Base-by-base conservation (phyloP, 2,888 invertebrate species). In the Hylaea fasciaria region DNA sequence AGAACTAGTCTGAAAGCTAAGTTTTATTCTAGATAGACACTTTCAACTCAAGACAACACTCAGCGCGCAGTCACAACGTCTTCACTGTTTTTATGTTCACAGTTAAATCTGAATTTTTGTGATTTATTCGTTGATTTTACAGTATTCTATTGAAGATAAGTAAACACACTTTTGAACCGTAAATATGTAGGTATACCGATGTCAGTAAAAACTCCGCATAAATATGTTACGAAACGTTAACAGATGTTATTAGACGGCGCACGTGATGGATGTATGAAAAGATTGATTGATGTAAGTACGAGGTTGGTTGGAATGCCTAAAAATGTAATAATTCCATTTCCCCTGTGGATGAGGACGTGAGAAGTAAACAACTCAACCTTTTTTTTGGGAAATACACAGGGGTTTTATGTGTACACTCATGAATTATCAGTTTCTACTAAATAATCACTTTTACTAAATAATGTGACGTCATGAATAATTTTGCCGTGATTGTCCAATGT, bases 181-280 rank as follows among this genome's bases (percentile, higher is more conserved):
- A 43, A 49, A 44, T 44, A 13, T 49, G 17, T 17, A 22, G 11
- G 2, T 47, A 14, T 32, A 48, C 5, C 7, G 45, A 39, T 35
- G 35, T 48, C 9, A 29, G 43, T 45, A 45, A 47, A 58, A 54
- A 55, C 39, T 51, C 44, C 17, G 53, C 40, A 17, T 56, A 55
- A 57, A 60, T 61, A 52, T 53, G 39, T 50, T 47, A 57, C 45
- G 57, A 46, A 58, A 51, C 44, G 55, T 62, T 57, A 59, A 56
- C 56, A 56, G 56, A 64, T 60, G 56, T 65, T 68, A 67, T 67
- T 69, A 62, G 61, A 62, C 65, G 54, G 53, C 53, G 37, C 57
- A 17, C 57, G 57, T 69, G 69, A 67, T 69, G 67, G 69, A 69
- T 69, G 67, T 65, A 63, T 58, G 50, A 65, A 69, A 59, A 69